Percentiles rank a stretch among this genome's conserved stretches.
Evolutionary conservation across 53 echinoderm and acorn worm species (phyloP).

Genomic region (Henricia sp.): DNA sequence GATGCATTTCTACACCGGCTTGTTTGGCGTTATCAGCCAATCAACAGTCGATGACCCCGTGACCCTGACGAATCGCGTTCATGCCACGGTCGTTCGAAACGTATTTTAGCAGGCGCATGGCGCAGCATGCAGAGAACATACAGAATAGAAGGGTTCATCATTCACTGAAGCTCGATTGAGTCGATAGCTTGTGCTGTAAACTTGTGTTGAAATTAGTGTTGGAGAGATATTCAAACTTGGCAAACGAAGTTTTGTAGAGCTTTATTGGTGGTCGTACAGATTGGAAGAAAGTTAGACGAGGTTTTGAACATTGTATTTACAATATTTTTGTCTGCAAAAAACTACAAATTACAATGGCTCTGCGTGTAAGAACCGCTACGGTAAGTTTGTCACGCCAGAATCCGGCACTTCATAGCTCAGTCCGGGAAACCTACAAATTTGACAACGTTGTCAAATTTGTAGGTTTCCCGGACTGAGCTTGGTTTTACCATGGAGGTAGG

Average conservation of each 20-base stretch:
- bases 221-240: no score
- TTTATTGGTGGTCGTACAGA: background rate
- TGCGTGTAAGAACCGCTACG: conserved; percentile 30
- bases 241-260: background rate
- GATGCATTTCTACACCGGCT: conserved; percentile 47
- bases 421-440: no score
- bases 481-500: background rate
- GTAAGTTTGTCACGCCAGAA: background rate
- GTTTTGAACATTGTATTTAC: background rate
- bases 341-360: conserved; percentile 12
- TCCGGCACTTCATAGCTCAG: no score
- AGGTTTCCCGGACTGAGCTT: background rate
- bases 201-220: no score
- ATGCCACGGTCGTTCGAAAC: conserved; percentile 44
- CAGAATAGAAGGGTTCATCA: background rate
- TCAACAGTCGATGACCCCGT: conserved; percentile 10
- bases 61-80: conserved; percentile 57
- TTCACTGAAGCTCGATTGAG: background rate
- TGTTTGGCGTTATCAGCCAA: conserved; percentile 21
- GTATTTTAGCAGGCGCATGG: conserved; percentile 12
- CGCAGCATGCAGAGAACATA: background rate
- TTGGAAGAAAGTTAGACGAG: background rate
- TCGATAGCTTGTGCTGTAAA: background rate
- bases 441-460: background rate
- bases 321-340: background rate